phyloP scores from a whole-genome alignment of 2,888 invertebrate species.

The Hemithea aestivaria region DNA sequence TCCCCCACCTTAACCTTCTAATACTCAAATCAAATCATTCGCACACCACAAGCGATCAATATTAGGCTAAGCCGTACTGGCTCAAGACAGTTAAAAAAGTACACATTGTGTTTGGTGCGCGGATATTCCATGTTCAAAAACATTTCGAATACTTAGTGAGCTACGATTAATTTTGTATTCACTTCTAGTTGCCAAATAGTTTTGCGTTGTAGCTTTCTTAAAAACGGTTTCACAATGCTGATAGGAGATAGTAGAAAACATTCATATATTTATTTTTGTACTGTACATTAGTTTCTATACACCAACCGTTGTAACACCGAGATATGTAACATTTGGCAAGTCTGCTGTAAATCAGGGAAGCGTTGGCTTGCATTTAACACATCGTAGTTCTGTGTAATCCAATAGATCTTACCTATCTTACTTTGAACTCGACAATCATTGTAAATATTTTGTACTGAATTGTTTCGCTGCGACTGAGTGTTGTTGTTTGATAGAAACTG shows the following conservation, averaged over 20 bases:
- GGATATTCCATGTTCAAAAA: constrained; percentile 58
- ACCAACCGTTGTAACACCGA: constrained; percentile 34
- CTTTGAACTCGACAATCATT: constrained; percentile 37
- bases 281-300: constrained; percentile 53
- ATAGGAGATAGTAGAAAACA: constrained; percentile 53
- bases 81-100: constrained; percentile 27
- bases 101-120: constrained; percentile 52
- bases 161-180: constrained; percentile 62
- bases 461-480: constrained; percentile 73
- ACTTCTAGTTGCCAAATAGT: constrained; percentile 75
- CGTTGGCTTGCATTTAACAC: constrained; percentile 64
- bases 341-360: constrained; percentile 25
- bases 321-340: constrained; percentile 33
- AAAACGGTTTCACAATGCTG: constrained; percentile 61
- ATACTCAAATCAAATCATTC: constrained; percentile 65
- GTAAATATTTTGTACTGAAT: constrained; percentile 74
- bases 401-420: constrained; percentile 5
- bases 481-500: constrained; percentile 77
- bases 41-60: constrained; percentile 49
- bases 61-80: constrained; percentile 25
- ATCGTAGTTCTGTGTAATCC: constrained; percentile 50
- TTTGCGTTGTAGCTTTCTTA: constrained; percentile 57
- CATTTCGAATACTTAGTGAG: constrained; percentile 55
- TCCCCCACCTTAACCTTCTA: constrained; percentile 56
- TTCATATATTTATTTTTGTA: constrained; percentile 68